These are phyloP conservation scores for Morpho helenor DNA, from an alignment of 2,888 invertebrate species.

Conservation along the genomic window DNA sequence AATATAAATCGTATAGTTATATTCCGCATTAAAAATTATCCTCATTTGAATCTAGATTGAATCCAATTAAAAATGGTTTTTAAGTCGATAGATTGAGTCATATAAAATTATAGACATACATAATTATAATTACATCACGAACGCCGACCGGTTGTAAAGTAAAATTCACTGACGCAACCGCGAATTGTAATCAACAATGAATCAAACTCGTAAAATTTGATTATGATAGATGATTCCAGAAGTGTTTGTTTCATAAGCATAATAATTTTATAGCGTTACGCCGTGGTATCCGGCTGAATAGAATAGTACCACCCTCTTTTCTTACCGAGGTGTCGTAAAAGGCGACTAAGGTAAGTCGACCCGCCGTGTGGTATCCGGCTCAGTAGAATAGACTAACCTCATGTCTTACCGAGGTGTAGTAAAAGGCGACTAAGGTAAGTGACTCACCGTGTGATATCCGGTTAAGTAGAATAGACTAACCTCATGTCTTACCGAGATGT, in stretches of 20 bases:
- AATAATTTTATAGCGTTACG: no score
- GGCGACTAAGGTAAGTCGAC: no score
- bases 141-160: slow-evolving; percentile 9
- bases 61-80: slow-evolving; percentile 12
- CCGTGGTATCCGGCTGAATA: no score
- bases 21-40: slow-evolving; percentile 14
- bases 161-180: slow-evolving; percentile 11
- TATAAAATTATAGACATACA: slow-evolving; percentile 17
- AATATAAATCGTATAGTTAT: neutral
- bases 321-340: no score
- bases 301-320: no score
- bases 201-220: slow-evolving; percentile 8
- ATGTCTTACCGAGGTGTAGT: no score
- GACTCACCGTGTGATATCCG: no score
- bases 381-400: no score
- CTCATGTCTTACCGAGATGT: no score
- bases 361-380: no score
- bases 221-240: slow-evolving; percentile 11
- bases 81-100: slow-evolving; percentile 18
- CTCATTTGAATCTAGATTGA: slow-evolving; percentile 14
- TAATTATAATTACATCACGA: slow-evolving; percentile 19
- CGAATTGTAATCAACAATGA: slow-evolving; percentile 5
- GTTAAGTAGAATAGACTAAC: no score
- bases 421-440: no score
- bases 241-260: slow-evolving; percentile 1